Evolutionary conservation across 2,797 vertebrate genomes (phyloP).

Genomic region (Malurus splendens): DNA sequence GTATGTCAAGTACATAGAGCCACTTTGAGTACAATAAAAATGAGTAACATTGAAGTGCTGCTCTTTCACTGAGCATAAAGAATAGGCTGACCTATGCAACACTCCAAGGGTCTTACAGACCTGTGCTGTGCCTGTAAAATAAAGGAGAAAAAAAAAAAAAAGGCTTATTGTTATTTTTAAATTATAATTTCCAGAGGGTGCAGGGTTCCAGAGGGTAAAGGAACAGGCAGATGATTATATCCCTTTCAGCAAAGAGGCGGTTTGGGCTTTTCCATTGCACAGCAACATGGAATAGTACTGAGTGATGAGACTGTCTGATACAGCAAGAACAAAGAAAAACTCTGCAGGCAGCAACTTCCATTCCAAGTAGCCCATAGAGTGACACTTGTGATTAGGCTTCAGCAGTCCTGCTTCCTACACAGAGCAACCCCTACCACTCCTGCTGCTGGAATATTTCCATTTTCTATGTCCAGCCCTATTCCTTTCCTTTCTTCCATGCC

Average conservation of each 20-base stretch:
- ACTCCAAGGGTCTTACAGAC: not conserved
- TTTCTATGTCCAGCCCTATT: not conserved
- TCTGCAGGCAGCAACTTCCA: fast-evolving
- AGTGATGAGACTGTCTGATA: not conserved
- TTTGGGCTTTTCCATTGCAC: not conserved
- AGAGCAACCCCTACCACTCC: not conserved
- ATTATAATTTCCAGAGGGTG: not conserved
- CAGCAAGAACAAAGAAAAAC: not conserved
- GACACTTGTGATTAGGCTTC: not conserved
- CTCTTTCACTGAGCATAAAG: not conserved
- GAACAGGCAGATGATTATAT: not conserved
- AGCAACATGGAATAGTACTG: not conserved
- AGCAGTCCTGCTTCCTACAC: not conserved
- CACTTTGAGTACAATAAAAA: slow-evolving; percentile 12
- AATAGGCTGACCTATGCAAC: slow-evolving; percentile 1
- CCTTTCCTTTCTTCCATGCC: not conserved
- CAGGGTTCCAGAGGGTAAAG: not conserved
- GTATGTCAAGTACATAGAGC: not conserved
- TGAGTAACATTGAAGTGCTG: slow-evolving; percentile 17
- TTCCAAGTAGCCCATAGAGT: not conserved
- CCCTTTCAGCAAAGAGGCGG: not conserved
- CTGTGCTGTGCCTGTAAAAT: not conserved
- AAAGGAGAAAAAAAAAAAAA: not conserved
- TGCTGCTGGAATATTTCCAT: not conserved
- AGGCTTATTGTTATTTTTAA: not conserved